Base-by-base conservation (phyloP, 2,888 invertebrate species). In the Cantharis rufa region DNA sequence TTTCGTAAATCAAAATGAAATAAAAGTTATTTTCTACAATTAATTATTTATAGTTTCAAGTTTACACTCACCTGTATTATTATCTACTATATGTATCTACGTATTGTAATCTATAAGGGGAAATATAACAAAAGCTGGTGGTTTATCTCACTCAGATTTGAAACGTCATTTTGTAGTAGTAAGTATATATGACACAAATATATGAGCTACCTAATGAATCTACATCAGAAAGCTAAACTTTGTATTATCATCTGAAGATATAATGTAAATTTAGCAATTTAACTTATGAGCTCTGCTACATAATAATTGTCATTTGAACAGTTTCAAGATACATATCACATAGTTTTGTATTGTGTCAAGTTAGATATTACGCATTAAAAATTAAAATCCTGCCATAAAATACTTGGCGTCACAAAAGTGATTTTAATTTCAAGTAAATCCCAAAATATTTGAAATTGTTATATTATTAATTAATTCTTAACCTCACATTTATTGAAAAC, bases 271-370 rank as follows among this genome's bases (percentile, higher is more conserved):
- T 48, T 48, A 48, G 48, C 70, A 66, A 77, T 73, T 76, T 61
- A 62, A 68, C 66, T 66, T 76, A 69, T 70, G 72, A 70, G 69
- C 72, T 69, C 69, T 62, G 61, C 18, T 28, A 32, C 68, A 62
- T 68, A 70, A 70, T 76, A 74, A 77, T 77, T 77, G 77, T 77
- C 77, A 77, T 61, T 77, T 70, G 66, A 70, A 64, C 72, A 27
- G 73, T 73, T 73, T 15, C n/a, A 69, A 15, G 62, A 73, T 69
- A 69, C 66, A 15, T 69, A 69, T 73, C 66, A 69, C 62, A 21
- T 69, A 28, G 48, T 48, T 48, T n/a, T n/a, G 48, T 48, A 48
- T n/a, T 48, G 7, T 48, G 48, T n/a, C 48, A 48, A 48, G 48
- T 48, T 48, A 48, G 48, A 48, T 48, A 48, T 28, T n/a, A n/a